Base-by-base conservation (phyloP, 2,113 vertebrate species). In the Oostethus manadensis region DNA sequence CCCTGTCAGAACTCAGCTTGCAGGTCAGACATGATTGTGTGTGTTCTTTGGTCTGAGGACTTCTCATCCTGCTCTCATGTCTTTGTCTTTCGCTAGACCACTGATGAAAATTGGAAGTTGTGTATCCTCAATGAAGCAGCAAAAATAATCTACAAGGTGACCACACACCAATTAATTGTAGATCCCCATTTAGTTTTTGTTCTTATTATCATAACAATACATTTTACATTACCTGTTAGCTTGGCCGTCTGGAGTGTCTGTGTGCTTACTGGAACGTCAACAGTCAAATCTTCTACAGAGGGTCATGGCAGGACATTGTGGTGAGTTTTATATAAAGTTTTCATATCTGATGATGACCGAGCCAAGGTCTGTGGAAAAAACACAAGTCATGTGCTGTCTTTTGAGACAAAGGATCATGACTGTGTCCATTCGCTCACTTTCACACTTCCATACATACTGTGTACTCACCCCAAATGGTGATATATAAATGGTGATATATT, bases 71-170 rank as follows among this genome's bases (percentile, higher is more conserved):
- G 38, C 38, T 42, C 38, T 42, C 23, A 1, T 7, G 8, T 17
- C 35, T 35, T 38, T 62, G 1, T 44, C 75, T 5, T 74, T 56
- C 78, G 81, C 48, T 51, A 99, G 97, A 98, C 96, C 9, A 84
- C 96, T 16, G 96, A 97, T 74, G 93, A 96, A 58, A 92, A 90
- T 56, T 98, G 97, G 96, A 94, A 87, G 76, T 87, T 88, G 4
- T 94, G 92, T 48, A 91, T 98, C 85, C 82, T 98, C 79, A 96
- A 95, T 55, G 95, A 98, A 88, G 88, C 93, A 58, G 91, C 92
- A 22, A 97, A 95, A 88, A 92, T 96, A 79, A 95, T 97, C 87
- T 94, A 97, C 70, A 99, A 99, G 94, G 97, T 98, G 90, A 81
- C 17, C 22, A 29, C 22, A 26, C 3, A 3, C 23, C 46, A 47